Percentiles rank a stretch among this genome's conserved stretches.
phyloP scores from a whole-genome alignment of 2,797 vertebrate species.

The Eurystomus glaucurus region DNA sequence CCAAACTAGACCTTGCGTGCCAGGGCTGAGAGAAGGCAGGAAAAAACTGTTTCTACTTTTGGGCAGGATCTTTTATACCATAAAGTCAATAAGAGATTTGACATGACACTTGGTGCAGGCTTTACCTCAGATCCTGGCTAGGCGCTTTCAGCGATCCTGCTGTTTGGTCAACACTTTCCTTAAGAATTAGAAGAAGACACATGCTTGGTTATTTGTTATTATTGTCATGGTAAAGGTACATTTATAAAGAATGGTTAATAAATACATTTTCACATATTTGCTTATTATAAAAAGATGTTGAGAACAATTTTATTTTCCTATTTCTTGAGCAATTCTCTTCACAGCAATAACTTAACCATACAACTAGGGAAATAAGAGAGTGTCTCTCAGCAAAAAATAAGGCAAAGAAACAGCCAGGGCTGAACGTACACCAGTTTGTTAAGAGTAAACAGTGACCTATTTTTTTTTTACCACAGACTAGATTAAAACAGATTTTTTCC shows the following conservation, averaged over 20 bases:
- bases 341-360: background rate
- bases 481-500: background rate
- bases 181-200: background rate
- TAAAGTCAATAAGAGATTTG: background rate
- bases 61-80: background rate
- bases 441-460: background rate
- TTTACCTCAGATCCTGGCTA: background rate
- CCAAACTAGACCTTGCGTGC: background rate
- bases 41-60: background rate
- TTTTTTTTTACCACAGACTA: background rate
- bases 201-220: background rate
- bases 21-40: background rate
- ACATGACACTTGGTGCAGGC: background rate
- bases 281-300: background rate
- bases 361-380: background rate
- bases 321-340: background rate
- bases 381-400: background rate
- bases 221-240: background rate
- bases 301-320: background rate
- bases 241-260: background rate
- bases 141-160: background rate
- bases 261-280: background rate
- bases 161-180: background rate
- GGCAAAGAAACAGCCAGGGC: background rate
- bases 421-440: background rate